Evolutionary conservation across 2,888 invertebrate species (phyloP).

Genomic region (Hemicrepidius hirtus): DNA sequence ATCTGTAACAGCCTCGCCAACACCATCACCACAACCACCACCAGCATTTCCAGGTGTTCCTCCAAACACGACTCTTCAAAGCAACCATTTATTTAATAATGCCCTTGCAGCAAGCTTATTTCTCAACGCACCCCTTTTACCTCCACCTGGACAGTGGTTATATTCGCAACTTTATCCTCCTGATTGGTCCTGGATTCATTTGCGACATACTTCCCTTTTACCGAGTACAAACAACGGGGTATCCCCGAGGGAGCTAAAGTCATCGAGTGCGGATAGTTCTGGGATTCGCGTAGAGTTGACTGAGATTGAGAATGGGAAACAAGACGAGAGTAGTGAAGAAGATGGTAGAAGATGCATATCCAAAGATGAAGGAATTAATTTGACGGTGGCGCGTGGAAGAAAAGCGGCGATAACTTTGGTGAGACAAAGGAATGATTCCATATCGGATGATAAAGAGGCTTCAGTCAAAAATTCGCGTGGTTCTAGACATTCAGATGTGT

Average conservation of each 20-base stretch:
- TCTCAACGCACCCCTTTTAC: slow-evolving; percentile 83
- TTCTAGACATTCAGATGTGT: slow-evolving; percentile 80
- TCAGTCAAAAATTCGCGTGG: slow-evolving; percentile 69
- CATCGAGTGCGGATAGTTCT: slow-evolving; percentile 59
- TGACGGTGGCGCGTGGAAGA: slow-evolving; percentile 66
- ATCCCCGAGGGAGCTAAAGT: slow-evolving; percentile 59
- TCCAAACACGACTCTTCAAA: slow-evolving; percentile 67
- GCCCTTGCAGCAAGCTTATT: slow-evolving; percentile 83
- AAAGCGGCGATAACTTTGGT: slow-evolving; percentile 69
- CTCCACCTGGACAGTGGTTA: slow-evolving; percentile 86
- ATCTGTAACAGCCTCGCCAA: slow-evolving; percentile 79
- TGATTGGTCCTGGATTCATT: slow-evolving; percentile 81
- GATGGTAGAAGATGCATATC: slow-evolving; percentile 43
- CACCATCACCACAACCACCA: slow-evolving; percentile 74
- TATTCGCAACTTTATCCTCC: slow-evolving; percentile 86
- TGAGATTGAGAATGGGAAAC: slow-evolving; percentile 47
- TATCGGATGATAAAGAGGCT: slow-evolving; percentile 50
- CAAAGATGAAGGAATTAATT: slow-evolving; percentile 67
- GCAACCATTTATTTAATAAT: slow-evolving; percentile 73
- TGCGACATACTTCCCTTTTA: slow-evolving; percentile 66
- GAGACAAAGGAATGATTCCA: slow-evolving; percentile 69
- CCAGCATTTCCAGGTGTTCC: slow-evolving; percentile 67
- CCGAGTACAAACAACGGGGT: slow-evolving; percentile 57
- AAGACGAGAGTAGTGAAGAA: slow-evolving; percentile 58
- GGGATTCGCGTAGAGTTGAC: slow-evolving; percentile 51